Conservation (phyloP, 2,113 vertebrate genomes). For the Siphamia tubifer region DNA sequence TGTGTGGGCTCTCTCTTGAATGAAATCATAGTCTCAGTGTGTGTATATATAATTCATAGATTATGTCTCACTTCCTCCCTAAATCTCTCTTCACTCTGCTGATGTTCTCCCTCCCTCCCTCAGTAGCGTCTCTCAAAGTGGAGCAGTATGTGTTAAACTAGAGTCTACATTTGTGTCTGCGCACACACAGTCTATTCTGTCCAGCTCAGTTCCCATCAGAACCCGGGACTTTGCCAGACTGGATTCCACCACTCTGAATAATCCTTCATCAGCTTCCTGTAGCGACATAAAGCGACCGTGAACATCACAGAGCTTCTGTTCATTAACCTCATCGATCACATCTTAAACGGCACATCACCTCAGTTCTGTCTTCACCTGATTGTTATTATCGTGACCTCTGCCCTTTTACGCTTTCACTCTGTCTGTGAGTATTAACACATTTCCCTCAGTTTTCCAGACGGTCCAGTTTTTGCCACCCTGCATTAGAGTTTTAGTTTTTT, state of each 20-base stretch:
- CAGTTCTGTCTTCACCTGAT: neutral
- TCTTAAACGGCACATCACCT: neutral
- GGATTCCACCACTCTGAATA: conserved; percentile 68
- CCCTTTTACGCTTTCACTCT: neutral
- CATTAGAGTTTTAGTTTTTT: neutral
- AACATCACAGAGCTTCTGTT: neutral
- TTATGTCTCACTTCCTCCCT: conserved; percentile 60
- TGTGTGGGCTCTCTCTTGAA: conserved; percentile 45
- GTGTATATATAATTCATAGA: conserved; percentile 68
- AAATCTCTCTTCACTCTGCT: conserved; percentile 38
- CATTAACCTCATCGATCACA: neutral
- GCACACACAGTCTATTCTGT: conserved; percentile 49
- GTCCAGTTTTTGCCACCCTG: neutral
- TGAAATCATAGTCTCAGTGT: conserved; percentile 59
- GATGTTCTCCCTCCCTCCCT: conserved; percentile 23
- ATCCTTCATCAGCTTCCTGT: conserved; percentile 49
- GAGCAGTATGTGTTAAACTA: conserved; percentile 25
- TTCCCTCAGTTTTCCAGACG: conserved; percentile 4
- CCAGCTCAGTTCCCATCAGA: conserved; percentile 51
- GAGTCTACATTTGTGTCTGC: conserved; percentile 17
- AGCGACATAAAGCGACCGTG: neutral
- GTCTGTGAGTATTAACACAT: neutral
- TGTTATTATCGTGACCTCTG: neutral
- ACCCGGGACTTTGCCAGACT: conserved; percentile 37
- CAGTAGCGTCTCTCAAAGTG: conserved; percentile 30